Percentiles rank a stretch among this genome's conserved stretches.
Conservation (phyloP, 2,888 invertebrate species). For the Isotomurus palustris region DNA sequence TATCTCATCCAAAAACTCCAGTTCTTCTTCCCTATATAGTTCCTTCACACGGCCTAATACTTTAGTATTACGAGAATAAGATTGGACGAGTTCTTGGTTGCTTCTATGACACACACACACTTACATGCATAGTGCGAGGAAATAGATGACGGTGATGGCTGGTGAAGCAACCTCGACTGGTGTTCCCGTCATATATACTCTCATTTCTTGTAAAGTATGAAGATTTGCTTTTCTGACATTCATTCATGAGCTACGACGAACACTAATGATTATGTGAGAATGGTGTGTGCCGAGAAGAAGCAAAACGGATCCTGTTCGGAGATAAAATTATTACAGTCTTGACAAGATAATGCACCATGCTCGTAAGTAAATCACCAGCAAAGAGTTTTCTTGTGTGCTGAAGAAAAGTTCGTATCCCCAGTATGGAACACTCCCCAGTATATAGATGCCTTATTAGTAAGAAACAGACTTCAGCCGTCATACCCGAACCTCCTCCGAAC, state of each 20-base stretch:
- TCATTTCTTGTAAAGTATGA: neutral
- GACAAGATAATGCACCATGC: neutral
- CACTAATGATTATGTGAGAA: slow-evolving; percentile 5
- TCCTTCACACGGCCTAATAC: too few species aligned
- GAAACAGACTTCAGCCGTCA: neutral
- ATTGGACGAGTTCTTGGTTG: too few species aligned
- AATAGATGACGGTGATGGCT: too few species aligned
- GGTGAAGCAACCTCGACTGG: too few species aligned
- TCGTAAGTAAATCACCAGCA: neutral
- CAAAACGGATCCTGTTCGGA: neutral
- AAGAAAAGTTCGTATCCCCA: neutral
- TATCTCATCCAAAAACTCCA: too few species aligned
- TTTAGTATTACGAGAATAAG: too few species aligned
- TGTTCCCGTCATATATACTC: too few species aligned
- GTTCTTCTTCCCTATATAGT: too few species aligned
- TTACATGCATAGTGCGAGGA: too few species aligned
- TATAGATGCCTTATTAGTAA: neutral
- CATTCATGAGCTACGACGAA: slow-evolving; percentile 5
- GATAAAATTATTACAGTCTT: slow-evolving; percentile 7
- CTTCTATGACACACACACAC: too few species aligned
- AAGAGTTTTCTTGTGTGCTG: neutral
- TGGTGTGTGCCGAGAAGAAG: neutral
- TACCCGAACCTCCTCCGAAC: neutral
- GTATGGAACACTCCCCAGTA: too few species aligned
- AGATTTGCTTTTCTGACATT: slow-evolving; percentile 6